Evolutionary conservation across 92 coral and sea anemone genomes (phyloP), one percentile per base, ranked within the genome.

Genomic region (Virgularia gustaviana): DNA sequence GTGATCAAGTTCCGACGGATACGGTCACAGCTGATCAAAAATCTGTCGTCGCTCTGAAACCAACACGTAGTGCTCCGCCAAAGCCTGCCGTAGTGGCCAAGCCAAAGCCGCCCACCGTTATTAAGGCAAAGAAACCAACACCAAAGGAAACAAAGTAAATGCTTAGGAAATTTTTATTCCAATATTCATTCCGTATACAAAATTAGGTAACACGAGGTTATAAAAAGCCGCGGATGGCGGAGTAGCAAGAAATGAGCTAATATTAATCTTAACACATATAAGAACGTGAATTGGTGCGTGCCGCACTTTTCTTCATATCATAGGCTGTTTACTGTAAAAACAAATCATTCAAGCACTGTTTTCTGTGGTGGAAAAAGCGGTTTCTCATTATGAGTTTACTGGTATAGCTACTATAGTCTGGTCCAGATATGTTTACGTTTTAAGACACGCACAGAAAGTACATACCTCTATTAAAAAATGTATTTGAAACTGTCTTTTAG

Each of bases 71-170:
- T 27, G n/a, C 27, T 1, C 6, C 16, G 4, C 72, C 72, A 9
- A 65, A 42, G 58, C 58, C 58, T 11, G 22, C 31, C 28, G 31
- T 22, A 9, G 55, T 38, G 30, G 23, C 72, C 42, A 65, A 65
- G 45, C 36, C 72, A 22, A 20, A 22, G 19, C 18, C 57, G 29
- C 38, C 36, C 5, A 9, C 6, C 28, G 72, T 24, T 11, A n/a
- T 15, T 5, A 63, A 65, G 16, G 27, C 38, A 29, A 45, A 55
- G 11, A 65, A 65, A 65, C 57, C 57, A 22, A 20, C 23, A 32
- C 28, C 42, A 32, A 65, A 44, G 49, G 57, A 65, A 19, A 29
- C 36, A 42, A 65, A 65, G 72, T 65, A 24, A 65, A 57, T 65
- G 37, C 36, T 20, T 2, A 15, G 22, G 22, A 7, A 51, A 27